Conservation (phyloP, 2,797 vertebrate species). For the Xenops minutus region DNA sequence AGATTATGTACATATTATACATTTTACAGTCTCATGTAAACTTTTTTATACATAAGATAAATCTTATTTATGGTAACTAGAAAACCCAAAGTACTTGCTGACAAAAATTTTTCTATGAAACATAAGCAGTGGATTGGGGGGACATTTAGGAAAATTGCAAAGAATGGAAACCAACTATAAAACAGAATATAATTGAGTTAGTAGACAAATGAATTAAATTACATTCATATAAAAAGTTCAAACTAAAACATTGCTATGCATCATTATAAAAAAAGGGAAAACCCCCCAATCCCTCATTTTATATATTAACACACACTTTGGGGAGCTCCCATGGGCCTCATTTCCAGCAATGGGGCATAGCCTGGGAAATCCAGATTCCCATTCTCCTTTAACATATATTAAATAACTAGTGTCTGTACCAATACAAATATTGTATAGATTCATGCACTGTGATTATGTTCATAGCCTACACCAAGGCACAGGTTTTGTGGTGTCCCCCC, state of each 20-base stretch:
- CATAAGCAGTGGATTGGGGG: neutral
- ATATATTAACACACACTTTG: slow-evolving; percentile 48
- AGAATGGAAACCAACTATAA: slow-evolving; percentile 57
- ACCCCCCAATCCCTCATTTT: neutral
- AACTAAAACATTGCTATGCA: slow-evolving; percentile 47
- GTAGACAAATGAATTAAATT: slow-evolving; percentile 73
- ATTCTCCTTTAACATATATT: slow-evolving; percentile 9
- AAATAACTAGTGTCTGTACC: slow-evolving; percentile 27
- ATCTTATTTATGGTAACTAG: slow-evolving; percentile 66
- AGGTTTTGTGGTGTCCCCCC: neutral
- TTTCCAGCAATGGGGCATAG: slow-evolving; percentile 46
- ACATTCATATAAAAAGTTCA: slow-evolving; percentile 64
- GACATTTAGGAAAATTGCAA: slow-evolving; percentile 28
- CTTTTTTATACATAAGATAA: slow-evolving; percentile 74
- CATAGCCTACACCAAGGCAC: slow-evolving; percentile 37
- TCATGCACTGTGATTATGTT: slow-evolving; percentile 34
- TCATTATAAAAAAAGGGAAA: neutral
- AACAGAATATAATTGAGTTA: slow-evolving; percentile 43
- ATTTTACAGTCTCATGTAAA: slow-evolving; percentile 80
- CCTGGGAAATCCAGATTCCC: slow-evolving; percentile 50
- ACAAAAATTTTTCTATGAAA: slow-evolving; percentile 62
- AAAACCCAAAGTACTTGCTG: slow-evolving; percentile 57
- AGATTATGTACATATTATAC: slow-evolving; percentile 86
- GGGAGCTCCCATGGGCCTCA: neutral
- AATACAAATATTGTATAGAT: neutral